Conservation (phyloP, 2,888 invertebrate species). For the Lepetodrilus schrolli region DNA sequence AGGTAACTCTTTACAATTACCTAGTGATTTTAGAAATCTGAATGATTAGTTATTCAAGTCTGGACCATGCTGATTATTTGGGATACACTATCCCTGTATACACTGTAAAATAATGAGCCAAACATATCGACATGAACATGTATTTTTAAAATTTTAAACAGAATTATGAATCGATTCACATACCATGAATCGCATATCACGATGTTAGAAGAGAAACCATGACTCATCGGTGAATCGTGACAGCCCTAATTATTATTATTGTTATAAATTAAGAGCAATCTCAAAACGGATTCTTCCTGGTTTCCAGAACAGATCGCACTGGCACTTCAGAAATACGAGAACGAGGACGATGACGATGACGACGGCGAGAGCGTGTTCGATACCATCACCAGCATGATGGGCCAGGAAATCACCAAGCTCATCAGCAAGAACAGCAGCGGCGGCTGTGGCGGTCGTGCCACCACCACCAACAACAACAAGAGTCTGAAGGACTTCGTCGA, state of each 20-base stretch:
- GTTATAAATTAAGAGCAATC: too few relatives aligned
- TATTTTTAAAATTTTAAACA: too few relatives aligned
- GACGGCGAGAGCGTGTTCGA: constrained; percentile 65
- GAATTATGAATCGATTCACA: too few relatives aligned
- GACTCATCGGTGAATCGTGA: too few relatives aligned
- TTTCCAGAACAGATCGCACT: constrained; percentile 59
- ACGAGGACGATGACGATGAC: constrained; percentile 49
- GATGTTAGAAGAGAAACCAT: neutral
- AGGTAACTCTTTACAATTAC: too few relatives aligned
- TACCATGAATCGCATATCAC: too few relatives aligned
- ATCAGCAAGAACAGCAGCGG: neutral
- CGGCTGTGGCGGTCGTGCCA: neutral
- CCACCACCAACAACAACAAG: neutral
- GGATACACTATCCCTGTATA: neutral
- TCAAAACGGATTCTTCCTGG: neutral
- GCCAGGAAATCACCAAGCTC: constrained; percentile 44
- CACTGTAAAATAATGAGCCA: neutral
- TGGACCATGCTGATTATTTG: too few relatives aligned
- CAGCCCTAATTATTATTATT: too few relatives aligned
- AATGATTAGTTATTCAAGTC: too few relatives aligned
- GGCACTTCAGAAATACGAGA: constrained; percentile 59
- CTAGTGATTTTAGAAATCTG: too few relatives aligned
- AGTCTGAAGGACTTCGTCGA: neutral
- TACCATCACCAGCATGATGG: constrained; percentile 64
- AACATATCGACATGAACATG: too few relatives aligned